Evolutionary conservation across 2,888 invertebrate species (phyloP).

Genomic region (Lithophane socia): DNA sequence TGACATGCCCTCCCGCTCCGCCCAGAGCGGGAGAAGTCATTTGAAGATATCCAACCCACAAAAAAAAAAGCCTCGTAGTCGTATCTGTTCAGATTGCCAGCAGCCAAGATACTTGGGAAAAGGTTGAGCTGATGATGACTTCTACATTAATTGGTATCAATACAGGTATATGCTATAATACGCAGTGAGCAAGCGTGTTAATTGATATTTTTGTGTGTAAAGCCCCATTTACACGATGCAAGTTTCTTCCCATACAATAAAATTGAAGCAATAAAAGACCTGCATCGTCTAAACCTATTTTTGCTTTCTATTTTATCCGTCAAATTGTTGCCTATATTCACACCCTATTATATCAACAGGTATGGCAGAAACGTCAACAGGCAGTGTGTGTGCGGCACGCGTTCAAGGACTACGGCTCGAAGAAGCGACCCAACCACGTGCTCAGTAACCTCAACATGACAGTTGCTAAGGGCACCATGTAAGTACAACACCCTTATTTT

Average conservation of each 20-base stretch:
- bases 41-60: no score
- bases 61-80: not conserved
- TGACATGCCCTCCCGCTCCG: no score
- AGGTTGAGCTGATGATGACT: not conserved
- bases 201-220: not conserved
- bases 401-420: constrained; percentile 97
- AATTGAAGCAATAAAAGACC: not conserved
- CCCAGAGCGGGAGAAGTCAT: no score
- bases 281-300: not conserved
- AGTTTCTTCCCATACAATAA: not conserved
- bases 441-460: constrained; percentile 97
- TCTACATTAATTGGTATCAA: not conserved
- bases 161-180: not conserved
- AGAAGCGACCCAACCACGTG: constrained; percentile 96
- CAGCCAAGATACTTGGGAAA: not conserved
- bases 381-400: constrained; percentile 97
- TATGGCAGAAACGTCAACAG: constrained; percentile 94
- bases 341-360: constrained; percentile 69
- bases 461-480: constrained; percentile 98
- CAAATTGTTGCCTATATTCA: not conserved
- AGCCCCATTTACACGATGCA: not conserved
- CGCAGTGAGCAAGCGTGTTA: not conserved
- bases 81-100: not conserved
- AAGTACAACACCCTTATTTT: constrained; percentile 85
- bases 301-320: no score